Base-by-base conservation (phyloP, 2,113 vertebrate species). In the Empidonax traillii region DNA sequence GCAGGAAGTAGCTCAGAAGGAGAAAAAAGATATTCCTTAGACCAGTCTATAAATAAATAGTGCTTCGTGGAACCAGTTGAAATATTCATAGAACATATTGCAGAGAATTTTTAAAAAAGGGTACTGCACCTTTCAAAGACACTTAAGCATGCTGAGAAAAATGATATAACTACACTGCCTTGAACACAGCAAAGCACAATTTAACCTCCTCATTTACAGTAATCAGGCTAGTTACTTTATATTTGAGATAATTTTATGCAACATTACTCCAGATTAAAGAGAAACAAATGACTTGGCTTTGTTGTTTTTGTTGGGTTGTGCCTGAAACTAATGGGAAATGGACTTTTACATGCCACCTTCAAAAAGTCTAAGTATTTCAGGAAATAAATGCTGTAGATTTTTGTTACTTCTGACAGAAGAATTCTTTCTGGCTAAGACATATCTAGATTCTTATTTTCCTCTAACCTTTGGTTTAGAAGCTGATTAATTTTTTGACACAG, bases 211-310 rank as follows among this genome's bases (percentile, higher is more conserved):
- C 22, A 49, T 79, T 87, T 87, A 79, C 35, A 66, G 21, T 46
- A 91, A 93, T 78, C 56, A 75, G 23, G 33, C 51, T 91, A 61
- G 23, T 93, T 78, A 55, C 63, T 77, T 77, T 62, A 82, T 37
- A 78, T 96, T 89, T 82, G 46, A 33, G 25, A 39, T 79, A 66
- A 83, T 85, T 89, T 95, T 77, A 85, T 73, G 58, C 49, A 87
- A 72, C 28, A 25, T 89, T 85, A 85, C 51, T 76, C 22, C 41
- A 85, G 49, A 72, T 72, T 81, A 91, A 89, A 62, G 43, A 43
- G 31, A 78, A 78, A 8, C 8, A 85, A 95, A 63, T 63, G 1
- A 17, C 47, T 85, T 53, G 13, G 17, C 41, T 85, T 78, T 85
- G 28, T 80, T 71, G 11, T 6, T 90, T 76, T 55, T 77, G 10